Base-by-base conservation (phyloP, 2,113 vertebrate species). In the Hemichromis elongatus region DNA sequence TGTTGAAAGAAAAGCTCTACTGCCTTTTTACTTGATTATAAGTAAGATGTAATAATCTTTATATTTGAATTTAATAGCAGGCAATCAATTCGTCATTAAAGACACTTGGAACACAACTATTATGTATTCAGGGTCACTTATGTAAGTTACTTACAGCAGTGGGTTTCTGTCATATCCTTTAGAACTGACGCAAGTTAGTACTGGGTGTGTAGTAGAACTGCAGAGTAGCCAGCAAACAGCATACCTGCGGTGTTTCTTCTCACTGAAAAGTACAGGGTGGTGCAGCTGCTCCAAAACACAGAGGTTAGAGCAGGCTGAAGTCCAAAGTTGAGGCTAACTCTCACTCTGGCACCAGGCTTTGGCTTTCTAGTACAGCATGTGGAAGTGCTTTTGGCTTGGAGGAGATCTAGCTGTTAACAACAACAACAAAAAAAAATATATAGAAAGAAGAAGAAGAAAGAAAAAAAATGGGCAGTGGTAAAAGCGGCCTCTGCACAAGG, bases 231-330 rank as follows among this genome's bases (percentile, higher is more conserved):
- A 61, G 85, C 50, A 9, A 80, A 68, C 70, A 81, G 86, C 93
- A 96, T 96, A 95, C 93, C 94, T 94, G 94, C 81, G 95, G 95
- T 94, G 89, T 89, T 93, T 86, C 80, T 81, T 91, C 86, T 92
- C 79, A 85, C 82, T 90, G 89, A 86, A 92, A 93, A 94, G 73
- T 91, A 91, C 89, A 93, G 93, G 92, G 92, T 90, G 93, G 92
- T 86, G 86, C 88, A 83, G 90, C 86, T 81, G 80, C 81, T 89
- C 86, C 89, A 84, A 93, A 94, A 91, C 90, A 89, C 88, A 81
- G 79, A 92, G 90, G 93, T 93, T 94, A 82, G 79, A 93, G 84
- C 87, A 24, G 93, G 94, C 88, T 33, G 52, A 33, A 35, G 83
- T 94, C 94, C 94, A 93, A 92, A 79, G 77, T 89, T 56, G 75